Base-by-base conservation (phyloP, 2,888 invertebrate genomes). In the Drosophila atripex region DNA sequence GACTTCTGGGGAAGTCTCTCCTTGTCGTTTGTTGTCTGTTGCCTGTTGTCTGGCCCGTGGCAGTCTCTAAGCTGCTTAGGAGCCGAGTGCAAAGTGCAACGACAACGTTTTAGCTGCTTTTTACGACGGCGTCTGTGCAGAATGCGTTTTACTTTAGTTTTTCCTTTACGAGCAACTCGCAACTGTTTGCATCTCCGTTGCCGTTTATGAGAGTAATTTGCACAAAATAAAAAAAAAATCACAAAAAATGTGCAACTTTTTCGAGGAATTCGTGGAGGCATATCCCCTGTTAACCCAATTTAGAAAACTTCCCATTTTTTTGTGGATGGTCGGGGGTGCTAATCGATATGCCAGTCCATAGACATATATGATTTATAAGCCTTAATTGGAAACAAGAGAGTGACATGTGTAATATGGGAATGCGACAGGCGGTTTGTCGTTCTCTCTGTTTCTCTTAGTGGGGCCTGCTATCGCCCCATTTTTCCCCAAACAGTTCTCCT, bases 221-320 rank as follows among this genome's bases (percentile, higher is more conserved):
- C 39, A 41, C 47, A 51, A 35, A 55, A 55, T 52, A 78, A 69
- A 73, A 49, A 53, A 2, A n/a, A 9, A 9, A n/a, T 21, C 7
- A 35, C 9, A 2, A 12, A 5, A 60, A 53, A 45, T 35, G n/a
- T 9, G 43, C 32, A 1, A 16, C n/a, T 45, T 55, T 68, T 61
- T 35, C 18, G 38, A 16, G 50, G 46, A 50, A 52, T 59, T 65
- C 35, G 28, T 9, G 0, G 0, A 3, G 1, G 11, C 3, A 32
- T 45, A 28, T 25, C 55, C 51, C 51, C 38, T 50, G 4, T 58
- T 85, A 74, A 85, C 79, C 86, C 72, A 79, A 66, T 78, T 82
- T 73, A 38, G 9, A 46, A 32, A 66, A 71, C 61, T 71, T 70
- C 0, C 1, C 12, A 71, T 54, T 55, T 39, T 9, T 16, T n/a